Conservation (phyloP, 2,888 invertebrate genomes). For the Pheosia tremula region DNA sequence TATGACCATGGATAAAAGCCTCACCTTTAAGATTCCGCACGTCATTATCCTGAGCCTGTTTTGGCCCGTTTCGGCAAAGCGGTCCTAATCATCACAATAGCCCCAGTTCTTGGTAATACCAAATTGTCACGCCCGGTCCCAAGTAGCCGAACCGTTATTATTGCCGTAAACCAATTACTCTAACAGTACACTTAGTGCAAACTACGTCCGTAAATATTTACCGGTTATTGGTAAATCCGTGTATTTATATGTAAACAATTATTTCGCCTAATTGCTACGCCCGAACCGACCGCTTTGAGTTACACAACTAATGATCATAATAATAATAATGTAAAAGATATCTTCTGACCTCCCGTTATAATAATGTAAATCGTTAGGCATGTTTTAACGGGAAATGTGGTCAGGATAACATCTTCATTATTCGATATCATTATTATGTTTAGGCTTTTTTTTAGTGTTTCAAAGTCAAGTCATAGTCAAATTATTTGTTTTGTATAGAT, state of each 20-base stretch:
- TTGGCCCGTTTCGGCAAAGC: too few relatives aligned
- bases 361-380: constrained; percentile 56
- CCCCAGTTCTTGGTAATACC: not conserved
- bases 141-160: constrained; percentile 7
- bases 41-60: too few relatives aligned
- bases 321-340: constrained; percentile 73
- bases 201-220: constrained; percentile 68
- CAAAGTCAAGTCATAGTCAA: too few relatives aligned
- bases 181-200: constrained; percentile 72
- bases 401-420: constrained; percentile 36
- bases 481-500: too few relatives aligned
- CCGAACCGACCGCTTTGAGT: constrained; percentile 57
- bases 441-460: not conserved
- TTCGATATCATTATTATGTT: constrained; percentile 23
- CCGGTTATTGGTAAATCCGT: constrained; percentile 65
- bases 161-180: constrained; percentile 69
- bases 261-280: constrained; percentile 76
- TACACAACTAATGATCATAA: constrained; percentile 78
- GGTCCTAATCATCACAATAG: too few relatives aligned
- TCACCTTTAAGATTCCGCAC: too few relatives aligned
- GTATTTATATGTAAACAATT: constrained; percentile 78
- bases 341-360: constrained; percentile 73
- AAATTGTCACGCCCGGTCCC: not conserved
- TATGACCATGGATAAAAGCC: too few relatives aligned
- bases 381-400: constrained; percentile 48